phyloP scores from a whole-genome alignment of 2,797 vertebrate species.

The Mycteria americana region DNA sequence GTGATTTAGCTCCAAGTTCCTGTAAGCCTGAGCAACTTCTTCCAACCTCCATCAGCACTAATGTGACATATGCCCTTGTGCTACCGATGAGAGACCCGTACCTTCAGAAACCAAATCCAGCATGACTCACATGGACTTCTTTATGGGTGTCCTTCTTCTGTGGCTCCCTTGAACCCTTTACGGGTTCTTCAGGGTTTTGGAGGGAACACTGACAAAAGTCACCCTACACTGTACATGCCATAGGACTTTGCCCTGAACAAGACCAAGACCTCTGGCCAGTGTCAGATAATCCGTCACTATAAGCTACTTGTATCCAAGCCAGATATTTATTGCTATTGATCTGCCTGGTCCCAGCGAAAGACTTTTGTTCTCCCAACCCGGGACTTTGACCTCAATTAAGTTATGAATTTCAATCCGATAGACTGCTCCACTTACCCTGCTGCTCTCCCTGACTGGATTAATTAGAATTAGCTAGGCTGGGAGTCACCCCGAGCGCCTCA shows the following conservation, averaged over 20 bases:
- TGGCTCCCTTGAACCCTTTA: neutral
- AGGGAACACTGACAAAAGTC: slow-evolving; percentile 56
- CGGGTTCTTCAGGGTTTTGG: slow-evolving; percentile 11
- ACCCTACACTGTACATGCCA: slow-evolving; percentile 2
- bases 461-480: slow-evolving; percentile 95
- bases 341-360: slow-evolving; percentile 91
- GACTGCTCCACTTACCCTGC: slow-evolving; percentile 92
- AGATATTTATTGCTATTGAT: slow-evolving; percentile 99
- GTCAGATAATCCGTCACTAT: slow-evolving; percentile 83
- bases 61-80: slow-evolving; percentile 34
- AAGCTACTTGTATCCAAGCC: slow-evolving; percentile 84
- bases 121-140: neutral
- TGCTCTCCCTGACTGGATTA: slow-evolving; percentile 90
- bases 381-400: slow-evolving; percentile 99
- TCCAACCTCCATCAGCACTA: slow-evolving; percentile 57
- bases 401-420: slow-evolving; percentile 99
- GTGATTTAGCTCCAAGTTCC: slow-evolving; percentile 57
- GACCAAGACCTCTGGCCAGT: slow-evolving; percentile 79
- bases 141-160: neutral
- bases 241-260: slow-evolving; percentile 69
- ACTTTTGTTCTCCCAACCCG: slow-evolving; percentile 95
- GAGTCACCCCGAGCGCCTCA: slow-evolving; percentile 86
- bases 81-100: neutral
- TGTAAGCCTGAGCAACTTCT: slow-evolving; percentile 57
- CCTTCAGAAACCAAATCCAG: slow-evolving; percentile 15